Percentiles rank a stretch among this genome's conserved stretches.
Conservation (phyloP, 1,140 invertebrate genomes). For the Drosophila parabipectinata region DNA sequence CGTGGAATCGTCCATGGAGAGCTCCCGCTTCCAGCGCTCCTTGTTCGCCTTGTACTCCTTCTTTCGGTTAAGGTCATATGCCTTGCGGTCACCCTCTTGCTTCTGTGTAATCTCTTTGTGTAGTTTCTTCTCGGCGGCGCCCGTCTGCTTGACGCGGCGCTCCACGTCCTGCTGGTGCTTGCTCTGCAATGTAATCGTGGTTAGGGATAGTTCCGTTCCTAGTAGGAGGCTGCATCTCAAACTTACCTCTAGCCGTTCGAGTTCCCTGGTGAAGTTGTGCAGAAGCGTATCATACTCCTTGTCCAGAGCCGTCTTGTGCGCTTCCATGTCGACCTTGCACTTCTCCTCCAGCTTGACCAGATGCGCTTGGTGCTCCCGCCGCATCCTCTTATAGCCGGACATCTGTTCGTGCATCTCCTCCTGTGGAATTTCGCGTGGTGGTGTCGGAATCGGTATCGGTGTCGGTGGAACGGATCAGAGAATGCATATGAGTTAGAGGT, state of each 20-base stretch:
- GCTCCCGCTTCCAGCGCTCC: slow-evolving; percentile 97
- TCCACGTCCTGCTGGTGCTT: slow-evolving; percentile 96
- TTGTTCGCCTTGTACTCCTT: slow-evolving; percentile 99
- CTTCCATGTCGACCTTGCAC: slow-evolving; percentile 98
- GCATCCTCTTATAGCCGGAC: slow-evolving; percentile 99
- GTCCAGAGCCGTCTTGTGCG: slow-evolving; percentile 96
- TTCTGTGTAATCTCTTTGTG: slow-evolving; percentile 95
- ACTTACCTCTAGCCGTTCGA: slow-evolving; percentile 92
- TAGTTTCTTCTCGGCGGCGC: slow-evolving; percentile 95
- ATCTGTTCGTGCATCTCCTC: slow-evolving; percentile 99
- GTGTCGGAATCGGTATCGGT: slow-evolving; percentile 7
- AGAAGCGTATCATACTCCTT: slow-evolving; percentile 98
- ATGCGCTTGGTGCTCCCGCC: slow-evolving; percentile 98
- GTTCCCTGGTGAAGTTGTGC: slow-evolving; percentile 95
- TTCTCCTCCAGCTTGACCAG: slow-evolving; percentile 96
- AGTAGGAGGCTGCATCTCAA: not conserved
- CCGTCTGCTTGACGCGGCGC: slow-evolving; percentile 94
- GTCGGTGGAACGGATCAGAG: slow-evolving; percentile 19
- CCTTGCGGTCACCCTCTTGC: slow-evolving; percentile 94
- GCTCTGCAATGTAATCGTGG: slow-evolving; percentile 80
- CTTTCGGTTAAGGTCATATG: slow-evolving; percentile 96
- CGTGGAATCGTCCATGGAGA: slow-evolving; percentile 95
- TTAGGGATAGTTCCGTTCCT: not conserved
- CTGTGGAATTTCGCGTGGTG: slow-evolving; percentile 29
- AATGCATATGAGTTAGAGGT: slow-evolving; percentile 51